phyloP scores from a whole-genome alignment of 2,797 vertebrate genomes.

The Natrix natrix region DNA sequence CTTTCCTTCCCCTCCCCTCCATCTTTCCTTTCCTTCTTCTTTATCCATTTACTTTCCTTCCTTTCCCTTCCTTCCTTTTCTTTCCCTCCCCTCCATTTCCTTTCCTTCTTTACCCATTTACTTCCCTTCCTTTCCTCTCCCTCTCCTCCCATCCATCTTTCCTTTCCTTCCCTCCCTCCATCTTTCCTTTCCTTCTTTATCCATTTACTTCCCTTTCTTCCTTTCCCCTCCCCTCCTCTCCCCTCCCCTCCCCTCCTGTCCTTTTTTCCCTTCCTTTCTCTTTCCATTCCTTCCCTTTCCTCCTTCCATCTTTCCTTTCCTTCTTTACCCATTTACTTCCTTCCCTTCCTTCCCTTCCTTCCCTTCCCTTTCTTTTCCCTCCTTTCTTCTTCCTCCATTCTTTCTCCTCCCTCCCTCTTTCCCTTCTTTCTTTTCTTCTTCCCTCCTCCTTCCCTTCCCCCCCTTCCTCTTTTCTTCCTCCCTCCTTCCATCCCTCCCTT shows the following conservation, averaged over 20 bases:
- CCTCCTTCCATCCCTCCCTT: not conserved
- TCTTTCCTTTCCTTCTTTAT: not conserved
- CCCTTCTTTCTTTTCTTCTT: no score
- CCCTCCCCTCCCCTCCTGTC: accelerated
- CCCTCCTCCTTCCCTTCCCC: not conserved
- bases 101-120: no score
- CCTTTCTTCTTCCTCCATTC: not conserved
- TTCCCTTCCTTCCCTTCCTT: accelerated
- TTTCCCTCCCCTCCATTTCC: no score
- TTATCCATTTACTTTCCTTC: accelerated
- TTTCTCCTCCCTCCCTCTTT: not conserved
- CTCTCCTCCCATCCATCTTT: accelerated
- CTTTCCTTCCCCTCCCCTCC: no score
- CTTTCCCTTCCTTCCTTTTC: not conserved
- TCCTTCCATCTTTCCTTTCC: no score
- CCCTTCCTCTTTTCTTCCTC: accelerated
- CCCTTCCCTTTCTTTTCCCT: not conserved
- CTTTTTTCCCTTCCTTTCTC: no score
- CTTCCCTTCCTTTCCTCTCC: accelerated
- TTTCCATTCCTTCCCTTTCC: not conserved
- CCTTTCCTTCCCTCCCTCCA: not conserved
- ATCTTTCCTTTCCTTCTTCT: no score
- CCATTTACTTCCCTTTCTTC: not conserved
- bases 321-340: not conserved
- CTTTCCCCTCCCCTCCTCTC: not conserved